Base-by-base conservation (phyloP, 2,113 vertebrate species). In the Melanerpes formicivorus region DNA sequence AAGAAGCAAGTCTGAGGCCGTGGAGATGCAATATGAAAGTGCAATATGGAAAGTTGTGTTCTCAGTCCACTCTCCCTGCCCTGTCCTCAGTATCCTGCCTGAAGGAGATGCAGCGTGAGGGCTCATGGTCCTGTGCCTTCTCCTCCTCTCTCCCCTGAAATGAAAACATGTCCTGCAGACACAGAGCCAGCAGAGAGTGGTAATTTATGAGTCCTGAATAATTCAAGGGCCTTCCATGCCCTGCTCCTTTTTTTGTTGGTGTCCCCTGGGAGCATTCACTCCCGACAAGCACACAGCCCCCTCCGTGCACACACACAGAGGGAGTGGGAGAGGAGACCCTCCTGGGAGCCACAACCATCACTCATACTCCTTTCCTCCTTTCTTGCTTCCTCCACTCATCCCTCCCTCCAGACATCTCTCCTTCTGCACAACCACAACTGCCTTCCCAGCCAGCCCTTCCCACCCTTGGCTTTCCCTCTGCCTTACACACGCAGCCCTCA, bases 131-230 rank as follows among this genome's bases (percentile, higher is more conserved):
- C 0, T 5, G 11, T 29, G 30, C 55, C 48, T 37, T 13, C 46
- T 56, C 88, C 72, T 65, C 60, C 25, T 16, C 44, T 40, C 63
- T 69, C 18, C 40, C 40, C 70, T 56, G 84, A 55, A 83, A 74
- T 8, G 22, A 34, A 83, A 77, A 34, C 65, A 25, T 29, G 23
- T 54, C 46, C 32, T 78, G 76, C 46, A 90, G 87, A 81, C 23
- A 75, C 30, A 79, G 58, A 44, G 52, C 18, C 19, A 30, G 59
- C 52, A 55, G 34, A 79, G 67, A 63, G 34, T 55, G n/a, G 40
- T 86, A 78, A 94, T 94, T 93, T 67, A 77, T 78, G 80, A 81
- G 44, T 21, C 14, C 14, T 81, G 77, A 95, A 92, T 93, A 88
- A 95, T 94, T 88, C 84, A 86, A 91, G 62, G n/a, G 0, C 23